Evolutionary conservation across 2,888 invertebrate genomes (phyloP).

Genomic region (Tipula helvola): DNA sequence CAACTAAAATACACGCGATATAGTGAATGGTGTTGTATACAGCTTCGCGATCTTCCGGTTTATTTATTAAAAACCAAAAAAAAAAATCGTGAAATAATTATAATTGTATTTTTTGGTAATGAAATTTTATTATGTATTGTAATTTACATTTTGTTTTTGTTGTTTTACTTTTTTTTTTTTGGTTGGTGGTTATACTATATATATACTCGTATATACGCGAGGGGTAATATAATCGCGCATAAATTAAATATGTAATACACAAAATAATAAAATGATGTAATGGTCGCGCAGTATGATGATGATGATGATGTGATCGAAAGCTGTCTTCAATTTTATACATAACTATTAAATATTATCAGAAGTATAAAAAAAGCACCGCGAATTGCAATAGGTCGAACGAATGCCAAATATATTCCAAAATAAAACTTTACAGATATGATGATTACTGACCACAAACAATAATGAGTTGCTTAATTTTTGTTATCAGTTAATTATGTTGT

Average conservation of each 20-base stretch:
- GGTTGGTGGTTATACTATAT: not conserved
- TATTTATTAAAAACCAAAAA: not conserved
- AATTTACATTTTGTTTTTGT: not conserved
- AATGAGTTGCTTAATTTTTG: not conserved
- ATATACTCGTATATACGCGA: not conserved
- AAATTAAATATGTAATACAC: not conserved
- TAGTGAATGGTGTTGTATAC: not conserved
- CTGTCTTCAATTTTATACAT: not conserved
- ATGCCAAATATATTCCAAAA: not conserved
- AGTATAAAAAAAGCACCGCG: not conserved
- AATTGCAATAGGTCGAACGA: not conserved
- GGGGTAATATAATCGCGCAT: not conserved
- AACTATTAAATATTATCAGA: no score
- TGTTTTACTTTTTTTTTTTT: not conserved
- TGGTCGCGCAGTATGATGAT: not conserved
- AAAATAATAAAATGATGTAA: not conserved
- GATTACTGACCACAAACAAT: conserved; percentile 4
- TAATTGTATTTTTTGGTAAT: not conserved
- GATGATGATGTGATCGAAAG: not conserved
- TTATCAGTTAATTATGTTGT: not conserved
- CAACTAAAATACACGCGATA: not conserved
- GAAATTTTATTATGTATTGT: not conserved
- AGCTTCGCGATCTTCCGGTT: not conserved
- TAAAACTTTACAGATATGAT: not conserved
- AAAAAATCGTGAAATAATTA: not conserved